Evolutionary conservation across 2,888 invertebrate species (phyloP), one percentile per base, ranked within the genome.

Genomic region (Ephialtes manifestator): DNA sequence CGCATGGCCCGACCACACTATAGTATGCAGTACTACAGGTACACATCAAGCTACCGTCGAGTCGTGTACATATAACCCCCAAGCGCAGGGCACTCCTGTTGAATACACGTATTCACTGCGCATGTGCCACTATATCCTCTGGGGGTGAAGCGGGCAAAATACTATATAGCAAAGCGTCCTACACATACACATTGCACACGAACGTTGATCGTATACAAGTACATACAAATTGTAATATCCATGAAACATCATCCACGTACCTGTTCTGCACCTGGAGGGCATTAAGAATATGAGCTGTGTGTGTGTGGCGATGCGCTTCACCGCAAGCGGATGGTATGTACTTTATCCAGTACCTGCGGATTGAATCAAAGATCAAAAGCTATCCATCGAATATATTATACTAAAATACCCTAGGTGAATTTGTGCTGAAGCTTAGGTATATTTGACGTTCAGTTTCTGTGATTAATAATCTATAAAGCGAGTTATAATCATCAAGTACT

Each of bases 81-180:
- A 43, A 68, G 43, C 60, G 65, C 51, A 63, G 39, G 75, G 63
- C 79, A 75, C 75, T 63, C 75, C 79, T 79, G 79, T 83, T 79
- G 79, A 83, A 83, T 79, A 75, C 48, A 75, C 48, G 60, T 3
- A 63, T 46, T 53, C 51, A 46, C 43, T 63, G 79, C 79, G 79
- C 83, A 83, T 74, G 60, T 63, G 79, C 53, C 10, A 39, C 10
- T 39, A 39, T 70, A 43, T 43, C 13, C 46, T 24, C 65, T 20
- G 53, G 43, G 60, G 53, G 74, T 68, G 18, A n/a, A 31, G 68
- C 35, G 35, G 60, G 18, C 71, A 28, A 51, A 20, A 67, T 51
- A 48, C 7, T 4, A 1, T 58, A 58, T 28, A 35, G n/a, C 35
- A 5, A n/a, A n/a, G 35, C 60, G n/a, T 35, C 10, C 60, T 31